Evolutionary conservation across 2,888 invertebrate species (phyloP), one percentile per base, ranked within the genome.

Genomic region (Erpobdella octoculata): DNA sequence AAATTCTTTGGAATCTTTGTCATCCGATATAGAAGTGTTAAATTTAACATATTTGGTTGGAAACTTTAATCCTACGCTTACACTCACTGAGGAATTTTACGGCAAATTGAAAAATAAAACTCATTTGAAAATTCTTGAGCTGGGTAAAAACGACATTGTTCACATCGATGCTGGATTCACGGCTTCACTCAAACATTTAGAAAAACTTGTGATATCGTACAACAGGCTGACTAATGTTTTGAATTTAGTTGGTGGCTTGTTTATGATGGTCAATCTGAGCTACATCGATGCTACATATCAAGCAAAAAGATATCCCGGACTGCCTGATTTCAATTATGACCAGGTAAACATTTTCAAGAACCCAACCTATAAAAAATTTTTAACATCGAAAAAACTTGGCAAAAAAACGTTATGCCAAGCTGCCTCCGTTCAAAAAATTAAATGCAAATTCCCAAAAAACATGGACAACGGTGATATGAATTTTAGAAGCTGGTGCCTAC

Each of bases 401-500:
- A 25, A 48, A 41, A 41, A 9, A 12, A 41, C 18, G 9, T 41
- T 12, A 12, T 18, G 41, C 18, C 41, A 18, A 12, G 41, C 41
- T 18, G 41, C 9, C 9, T 9, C 9, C 18, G 41, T 12, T 41
- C 41, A 9, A 41, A 18, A 41, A 41, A 9, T 9, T 25, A 9
- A 48, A 48, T 53, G 53, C 15, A 53, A 53, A 28, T 53, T 53
- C 28, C 53, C 53, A 9, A 21, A 28, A 21, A 53, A 53, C 28
- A 21, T 28, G 4, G 53, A 15, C 21, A 28, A 5, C 21, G 53
- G 53, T 1, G 53, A 53, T n/a, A 53, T 53, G 53, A 28, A 53
- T n/a, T 5, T 28, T 8, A 25, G 5, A 5, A 53, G 53, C 53
- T 68, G 68, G 68, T 68, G 68, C 38, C 3, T 68, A 18, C 46